Evolutionary conservation across 64 coral and sea anemone species (phyloP).

Genomic region (Montipora capricornis): DNA sequence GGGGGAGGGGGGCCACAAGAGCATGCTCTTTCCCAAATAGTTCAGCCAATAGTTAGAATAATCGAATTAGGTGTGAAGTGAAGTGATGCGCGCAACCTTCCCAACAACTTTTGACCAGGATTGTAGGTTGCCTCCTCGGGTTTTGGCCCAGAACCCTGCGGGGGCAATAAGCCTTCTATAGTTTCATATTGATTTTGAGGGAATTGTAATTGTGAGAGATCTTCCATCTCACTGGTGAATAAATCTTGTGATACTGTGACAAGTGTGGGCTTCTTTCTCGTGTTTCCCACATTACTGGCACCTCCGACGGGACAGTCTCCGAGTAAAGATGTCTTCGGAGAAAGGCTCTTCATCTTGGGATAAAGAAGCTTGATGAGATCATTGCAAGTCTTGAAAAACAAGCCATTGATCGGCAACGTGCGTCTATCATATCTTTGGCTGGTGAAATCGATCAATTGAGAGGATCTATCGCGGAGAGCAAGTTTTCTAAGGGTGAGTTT

Average conservation of each 20-base stretch:
- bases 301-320: conserved; percentile 8
- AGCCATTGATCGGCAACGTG: neutral
- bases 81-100: no score
- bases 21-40: no score
- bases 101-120: no score
- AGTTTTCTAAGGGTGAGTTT: neutral
- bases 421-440: neutral
- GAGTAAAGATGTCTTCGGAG: neutral
- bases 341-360: neutral
- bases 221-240: no score
- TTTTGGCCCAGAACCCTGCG: no score
- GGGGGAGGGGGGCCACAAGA: no score
- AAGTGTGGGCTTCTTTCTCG: conserved; percentile 1
- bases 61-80: no score
- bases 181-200: no score
- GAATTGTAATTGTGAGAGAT: no score
- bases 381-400: neutral
- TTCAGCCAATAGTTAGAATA: no score
- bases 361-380: neutral
- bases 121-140: no score
- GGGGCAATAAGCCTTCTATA: no score
- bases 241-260: neutral
- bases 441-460: neutral
- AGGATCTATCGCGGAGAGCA: neutral
- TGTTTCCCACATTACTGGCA: conserved; percentile 13